A percentile compares a stretch with the other conserved stretches of the same genome.
Conservation (phyloP, 2,797 vertebrate species). For the Enteromius anoplus region DNA sequence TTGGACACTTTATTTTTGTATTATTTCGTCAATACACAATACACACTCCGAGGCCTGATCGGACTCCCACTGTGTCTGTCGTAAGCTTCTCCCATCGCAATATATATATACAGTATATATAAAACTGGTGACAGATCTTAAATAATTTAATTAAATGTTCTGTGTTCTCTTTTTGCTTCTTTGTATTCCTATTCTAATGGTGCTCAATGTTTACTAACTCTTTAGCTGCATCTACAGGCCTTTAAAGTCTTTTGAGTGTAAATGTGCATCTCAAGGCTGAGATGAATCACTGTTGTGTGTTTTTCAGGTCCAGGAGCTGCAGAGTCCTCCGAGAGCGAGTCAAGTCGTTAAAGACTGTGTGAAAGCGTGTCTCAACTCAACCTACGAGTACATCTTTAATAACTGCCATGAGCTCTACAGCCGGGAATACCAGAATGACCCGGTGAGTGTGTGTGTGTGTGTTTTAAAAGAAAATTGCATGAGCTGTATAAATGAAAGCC, state of each 20-base stretch:
- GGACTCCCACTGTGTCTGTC: no score
- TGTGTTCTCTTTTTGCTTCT: no score
- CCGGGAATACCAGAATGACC: slow-evolving; percentile 91
- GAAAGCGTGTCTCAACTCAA: slow-evolving; percentile 96
- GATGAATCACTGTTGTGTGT: slow-evolving; percentile 44
- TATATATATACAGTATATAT: no score
- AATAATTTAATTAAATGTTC: no score
- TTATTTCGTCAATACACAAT: no score
- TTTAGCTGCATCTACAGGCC: background rate
- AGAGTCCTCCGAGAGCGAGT: slow-evolving; percentile 93
- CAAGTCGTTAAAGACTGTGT: slow-evolving; percentile 97
- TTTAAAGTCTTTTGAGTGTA: background rate
- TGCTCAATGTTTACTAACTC: background rate
- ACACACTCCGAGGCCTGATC: no score
- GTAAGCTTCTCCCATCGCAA: no score
- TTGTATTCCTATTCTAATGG: no score
- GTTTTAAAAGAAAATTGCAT: background rate
- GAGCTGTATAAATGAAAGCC: background rate
- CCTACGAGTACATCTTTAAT: slow-evolving; percentile 98
- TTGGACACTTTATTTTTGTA: no score
- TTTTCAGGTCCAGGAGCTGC: slow-evolving; percentile 92
- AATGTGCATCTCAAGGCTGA: background rate
- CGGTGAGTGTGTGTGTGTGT: slow-evolving; percentile 70
- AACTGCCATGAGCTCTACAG: slow-evolving; percentile 96
- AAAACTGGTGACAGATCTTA: no score